A percentile compares a stretch with the other conserved stretches of the same genome.
These are phyloP conservation scores for Eueremaeus valkanovi DNA, from an alignment of 2,888 invertebrate species.

Conservation along the genomic window DNA sequence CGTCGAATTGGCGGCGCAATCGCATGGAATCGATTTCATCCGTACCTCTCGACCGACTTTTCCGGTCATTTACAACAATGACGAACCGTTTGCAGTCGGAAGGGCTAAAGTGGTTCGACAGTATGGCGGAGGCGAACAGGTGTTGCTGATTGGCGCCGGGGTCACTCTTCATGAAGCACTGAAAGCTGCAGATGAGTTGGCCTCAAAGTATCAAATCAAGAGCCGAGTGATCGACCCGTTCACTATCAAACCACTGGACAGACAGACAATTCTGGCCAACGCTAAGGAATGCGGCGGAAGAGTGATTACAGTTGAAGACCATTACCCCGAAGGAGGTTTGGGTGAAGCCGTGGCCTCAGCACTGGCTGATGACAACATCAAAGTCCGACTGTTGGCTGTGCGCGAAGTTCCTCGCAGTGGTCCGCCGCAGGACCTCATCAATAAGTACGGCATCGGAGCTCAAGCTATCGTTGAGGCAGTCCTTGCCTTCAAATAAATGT, in stretches of 20 bases:
- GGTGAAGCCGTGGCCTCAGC: conserved; percentile 91
- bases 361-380: conserved; percentile 60
- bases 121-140: conserved; percentile 66
- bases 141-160: conserved; percentile 85
- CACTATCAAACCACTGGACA: conserved; percentile 92
- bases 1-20: conserved; percentile 92
- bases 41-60: conserved; percentile 91
- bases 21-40: conserved; percentile 89
- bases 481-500: conserved; percentile 17
- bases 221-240: conserved; percentile 89
- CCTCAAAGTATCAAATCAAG: conserved; percentile 60
- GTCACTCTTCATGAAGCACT: conserved; percentile 89
- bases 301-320: conserved; percentile 92
- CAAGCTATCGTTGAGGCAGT: conserved; percentile 71
- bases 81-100: conserved; percentile 71
- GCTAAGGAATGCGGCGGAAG: conserved; percentile 74
- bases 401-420: conserved; percentile 85
- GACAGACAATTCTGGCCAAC: conserved; percentile 66
- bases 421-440: conserved; percentile 75
- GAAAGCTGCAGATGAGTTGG: conserved; percentile 71
- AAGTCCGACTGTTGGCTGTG: conserved; percentile 67
- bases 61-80: conserved; percentile 75
- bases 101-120: conserved; percentile 55
- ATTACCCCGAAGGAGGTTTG: conserved; percentile 91
- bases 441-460: conserved; percentile 82